phyloP scores from a whole-genome alignment of 2,113 vertebrate genomes.

The Parotia lawesii region DNA sequence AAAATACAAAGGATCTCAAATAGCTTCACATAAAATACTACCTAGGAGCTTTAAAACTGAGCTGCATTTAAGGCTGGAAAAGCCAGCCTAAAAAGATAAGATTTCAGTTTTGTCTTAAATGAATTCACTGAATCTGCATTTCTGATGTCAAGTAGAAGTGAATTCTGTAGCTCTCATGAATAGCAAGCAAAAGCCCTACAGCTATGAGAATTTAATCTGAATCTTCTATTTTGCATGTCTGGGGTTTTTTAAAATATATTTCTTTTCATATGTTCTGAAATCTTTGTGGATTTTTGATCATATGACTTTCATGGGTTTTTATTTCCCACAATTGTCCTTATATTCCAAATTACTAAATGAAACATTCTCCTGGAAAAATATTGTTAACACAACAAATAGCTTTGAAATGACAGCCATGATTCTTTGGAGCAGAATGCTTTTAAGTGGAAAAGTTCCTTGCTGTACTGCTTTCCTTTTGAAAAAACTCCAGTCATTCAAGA shows the following conservation, averaged over 20 bases:
- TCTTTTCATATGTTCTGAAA: constrained; percentile 14
- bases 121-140: constrained; percentile 70
- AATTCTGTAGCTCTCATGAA: constrained; percentile 48
- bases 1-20: constrained; percentile 60
- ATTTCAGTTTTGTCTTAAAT: constrained; percentile 66
- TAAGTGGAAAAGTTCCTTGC: constrained; percentile 12
- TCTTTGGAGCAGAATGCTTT: constrained; percentile 37
- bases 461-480: not conserved
- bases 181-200: constrained; percentile 57
- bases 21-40: constrained; percentile 62
- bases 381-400: constrained; percentile 7
- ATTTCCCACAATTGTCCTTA: constrained; percentile 10
- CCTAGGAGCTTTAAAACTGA: constrained; percentile 63
- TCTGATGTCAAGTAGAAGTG: constrained; percentile 60
- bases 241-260: not conserved
- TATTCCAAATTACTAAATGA: constrained; percentile 28
- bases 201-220: constrained; percentile 57
- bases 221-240: constrained; percentile 45
- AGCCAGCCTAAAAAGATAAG: constrained; percentile 59
- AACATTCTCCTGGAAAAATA: constrained; percentile 35
- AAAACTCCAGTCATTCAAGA: not conserved
- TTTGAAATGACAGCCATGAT: constrained; percentile 19
- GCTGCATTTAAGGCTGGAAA: constrained; percentile 60
- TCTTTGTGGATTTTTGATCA: constrained; percentile 19
- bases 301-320: constrained; percentile 2